Evolutionary conservation across 30 jellyfish, hydroid and myxozoan species (phyloP).

Genomic region (Hydractinia echinata): DNA sequence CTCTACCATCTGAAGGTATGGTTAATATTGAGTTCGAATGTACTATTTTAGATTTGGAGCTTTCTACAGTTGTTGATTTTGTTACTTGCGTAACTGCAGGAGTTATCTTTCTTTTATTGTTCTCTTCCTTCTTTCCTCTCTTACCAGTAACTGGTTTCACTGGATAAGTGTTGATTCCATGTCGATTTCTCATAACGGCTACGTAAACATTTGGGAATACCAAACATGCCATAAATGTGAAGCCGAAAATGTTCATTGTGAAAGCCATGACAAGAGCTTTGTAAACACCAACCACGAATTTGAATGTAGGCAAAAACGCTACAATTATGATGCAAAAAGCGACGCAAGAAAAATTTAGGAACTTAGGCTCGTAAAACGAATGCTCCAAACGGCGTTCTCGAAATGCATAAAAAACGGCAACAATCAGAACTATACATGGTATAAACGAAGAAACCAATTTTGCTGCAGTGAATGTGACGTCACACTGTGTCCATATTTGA

Average conservation of each 20-base stretch:
- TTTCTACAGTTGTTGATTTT: too few relatives aligned
- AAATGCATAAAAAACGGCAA: slow-evolving; percentile 59
- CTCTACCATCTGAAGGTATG: too few relatives aligned
- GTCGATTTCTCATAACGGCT: background rate
- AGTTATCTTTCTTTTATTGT: too few relatives aligned
- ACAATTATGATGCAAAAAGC: slow-evolving; percentile 69
- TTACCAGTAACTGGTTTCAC: too few relatives aligned
- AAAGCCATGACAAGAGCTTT: slow-evolving; percentile 80
- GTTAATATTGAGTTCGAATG: too few relatives aligned
- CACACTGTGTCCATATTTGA: slow-evolving; percentile 49
- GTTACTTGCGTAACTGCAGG: too few relatives aligned
- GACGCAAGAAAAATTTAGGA: slow-evolving; percentile 63
- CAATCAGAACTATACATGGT: slow-evolving; percentile 47
- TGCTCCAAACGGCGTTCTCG: slow-evolving; percentile 68
- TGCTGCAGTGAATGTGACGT: slow-evolving; percentile 49
- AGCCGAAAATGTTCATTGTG: slow-evolving; percentile 74
- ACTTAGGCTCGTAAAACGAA: slow-evolving; percentile 78
- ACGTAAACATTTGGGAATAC: slow-evolving; percentile 59
- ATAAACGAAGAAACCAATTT: slow-evolving; percentile 52
- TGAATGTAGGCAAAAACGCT: slow-evolving; percentile 84
- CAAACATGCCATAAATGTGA: slow-evolving; percentile 70
- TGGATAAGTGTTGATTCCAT: background rate
- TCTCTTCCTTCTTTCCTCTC: too few relatives aligned
- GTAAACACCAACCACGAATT: slow-evolving; percentile 64
- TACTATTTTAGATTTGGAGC: too few relatives aligned